These are phyloP conservation scores for Sinelater perroti DNA, from an alignment of 2,888 invertebrate species.

Conservation along the genomic window DNA sequence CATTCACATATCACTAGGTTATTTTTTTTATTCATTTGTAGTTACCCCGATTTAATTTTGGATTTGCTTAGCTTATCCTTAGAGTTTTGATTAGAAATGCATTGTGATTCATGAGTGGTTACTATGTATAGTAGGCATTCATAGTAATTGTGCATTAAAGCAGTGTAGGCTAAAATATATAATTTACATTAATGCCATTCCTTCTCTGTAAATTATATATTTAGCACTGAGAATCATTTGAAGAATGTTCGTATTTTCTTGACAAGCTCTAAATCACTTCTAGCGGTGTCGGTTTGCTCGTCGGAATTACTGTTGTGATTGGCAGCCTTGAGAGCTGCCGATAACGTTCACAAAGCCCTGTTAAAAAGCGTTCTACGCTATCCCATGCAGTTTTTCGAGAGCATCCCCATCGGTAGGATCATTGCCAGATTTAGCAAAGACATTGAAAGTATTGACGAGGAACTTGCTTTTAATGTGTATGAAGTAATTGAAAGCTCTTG, in stretches of 20 bases:
- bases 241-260: neutral
- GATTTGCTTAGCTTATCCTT: slow-evolving; percentile 6
- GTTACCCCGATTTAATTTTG: neutral
- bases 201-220: slow-evolving; percentile 1
- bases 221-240: neutral
- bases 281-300: slow-evolving; percentile 63
- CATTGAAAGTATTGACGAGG: slow-evolving; percentile 71
- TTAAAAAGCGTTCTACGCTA: slow-evolving; percentile 67
- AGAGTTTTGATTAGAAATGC: slow-evolving; percentile 7
- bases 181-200: too few species aligned
- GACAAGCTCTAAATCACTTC: slow-evolving; percentile 36
- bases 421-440: slow-evolving; percentile 76
- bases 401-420: slow-evolving; percentile 73
- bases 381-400: slow-evolving; percentile 76
- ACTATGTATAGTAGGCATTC: too few species aligned
- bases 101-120: too few species aligned
- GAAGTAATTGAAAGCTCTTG: slow-evolving; percentile 59
- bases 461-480: slow-evolving; percentile 64
- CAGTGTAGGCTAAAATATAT: too few species aligned
- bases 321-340: slow-evolving; percentile 69
- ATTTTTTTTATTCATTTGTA: slow-evolving; percentile 5
- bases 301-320: slow-evolving; percentile 66
- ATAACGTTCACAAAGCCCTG: slow-evolving; percentile 67
- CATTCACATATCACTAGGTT: neutral
- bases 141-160: too few species aligned